Conservation (phyloP, 2,113 vertebrate species). For the Neomonachus schauinslandi region DNA sequence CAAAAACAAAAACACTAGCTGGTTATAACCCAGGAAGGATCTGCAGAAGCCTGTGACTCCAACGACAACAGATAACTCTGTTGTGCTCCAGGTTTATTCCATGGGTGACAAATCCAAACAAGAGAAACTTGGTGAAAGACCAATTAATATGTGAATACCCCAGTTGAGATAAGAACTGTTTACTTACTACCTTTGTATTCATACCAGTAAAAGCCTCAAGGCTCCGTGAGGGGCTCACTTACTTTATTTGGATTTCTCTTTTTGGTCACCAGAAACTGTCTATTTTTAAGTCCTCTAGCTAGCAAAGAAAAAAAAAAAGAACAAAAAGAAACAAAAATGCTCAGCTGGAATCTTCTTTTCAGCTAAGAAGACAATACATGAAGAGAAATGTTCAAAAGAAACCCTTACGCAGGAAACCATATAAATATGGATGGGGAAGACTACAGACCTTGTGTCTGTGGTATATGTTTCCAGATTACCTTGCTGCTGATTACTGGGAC, state of each 20-base stretch:
- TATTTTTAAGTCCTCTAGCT: neutral
- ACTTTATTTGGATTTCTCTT: neutral
- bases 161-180: neutral
- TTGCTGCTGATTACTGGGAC: neutral
- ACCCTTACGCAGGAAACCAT: neutral
- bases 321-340: neutral
- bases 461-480: neutral
- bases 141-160: neutral
- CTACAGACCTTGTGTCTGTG: neutral
- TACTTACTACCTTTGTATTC: neutral
- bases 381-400: conserved; percentile 22
- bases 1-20: neutral
- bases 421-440: neutral
- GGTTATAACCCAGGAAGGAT: neutral
- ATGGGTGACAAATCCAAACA: neutral
- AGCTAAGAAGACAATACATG: neutral
- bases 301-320: neutral
- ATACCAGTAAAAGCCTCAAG: neutral
- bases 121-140: neutral
- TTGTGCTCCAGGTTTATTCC: neutral
- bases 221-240: neutral
- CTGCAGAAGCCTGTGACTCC: neutral
- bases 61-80: neutral
- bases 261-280: neutral
- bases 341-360: neutral